A percentile compares a stretch with the other conserved stretches of the same genome.
Evolutionary conservation across 1,140 invertebrate genomes (phyloP).

Genomic region (Zaprionus tsacasi): DNA sequence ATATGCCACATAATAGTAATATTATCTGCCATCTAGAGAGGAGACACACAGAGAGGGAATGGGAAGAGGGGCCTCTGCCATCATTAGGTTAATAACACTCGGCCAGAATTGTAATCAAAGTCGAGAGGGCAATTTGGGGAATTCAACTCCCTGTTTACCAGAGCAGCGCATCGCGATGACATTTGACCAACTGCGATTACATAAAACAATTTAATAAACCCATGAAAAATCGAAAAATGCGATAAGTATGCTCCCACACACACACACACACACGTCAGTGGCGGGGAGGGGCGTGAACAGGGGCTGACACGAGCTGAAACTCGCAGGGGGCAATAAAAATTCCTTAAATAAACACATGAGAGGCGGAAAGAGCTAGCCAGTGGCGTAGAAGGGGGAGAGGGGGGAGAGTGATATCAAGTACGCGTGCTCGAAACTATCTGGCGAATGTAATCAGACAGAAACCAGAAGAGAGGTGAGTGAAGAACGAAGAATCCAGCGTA

Average conservation of each 20-base stretch:
- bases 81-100: conserved; percentile 40
- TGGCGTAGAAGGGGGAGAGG: conserved; percentile 1
- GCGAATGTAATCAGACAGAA: conserved; percentile 42
- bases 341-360: conserved; percentile 71
- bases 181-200: conserved; percentile 61
- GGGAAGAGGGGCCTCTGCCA: conserved; percentile 7
- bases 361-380: background rate
- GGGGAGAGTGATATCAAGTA: conserved; percentile 62
- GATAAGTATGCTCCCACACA: conserved; percentile 62
- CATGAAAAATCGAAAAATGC: conserved; percentile 77
- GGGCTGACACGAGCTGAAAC: conserved; percentile 11
- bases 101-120: conserved; percentile 52
- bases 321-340: conserved; percentile 66
- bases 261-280: background rate
- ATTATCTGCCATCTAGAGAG: conserved; percentile 11
- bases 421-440: conserved; percentile 59
- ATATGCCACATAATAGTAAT: conserved; percentile 9
- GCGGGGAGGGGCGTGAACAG: background rate
- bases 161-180: conserved; percentile 22
- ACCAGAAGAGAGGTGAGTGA: background rate
- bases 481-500: conserved; percentile 40
- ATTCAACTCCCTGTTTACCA: too few relatives aligned
- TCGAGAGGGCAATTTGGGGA: conserved; percentile 47
- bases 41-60: background rate
- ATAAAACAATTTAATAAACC: conserved; percentile 76